Percentiles rank a stretch among this genome's conserved stretches.
Evolutionary conservation across 2,797 vertebrate genomes (phyloP).

Genomic region (Emys orbicularis): DNA sequence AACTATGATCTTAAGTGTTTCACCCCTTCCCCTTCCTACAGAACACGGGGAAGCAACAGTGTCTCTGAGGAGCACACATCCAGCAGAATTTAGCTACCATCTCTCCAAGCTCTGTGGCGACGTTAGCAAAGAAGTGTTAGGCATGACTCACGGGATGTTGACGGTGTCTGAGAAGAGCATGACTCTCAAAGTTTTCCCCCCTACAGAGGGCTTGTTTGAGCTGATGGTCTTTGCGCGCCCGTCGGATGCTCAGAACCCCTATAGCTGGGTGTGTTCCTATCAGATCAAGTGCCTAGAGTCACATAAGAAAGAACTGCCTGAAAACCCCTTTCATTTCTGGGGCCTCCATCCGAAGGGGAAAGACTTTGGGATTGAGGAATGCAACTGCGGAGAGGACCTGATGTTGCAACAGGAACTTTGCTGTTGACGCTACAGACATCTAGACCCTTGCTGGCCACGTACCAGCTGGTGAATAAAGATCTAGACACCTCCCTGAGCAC

Average conservation of each 20-base stretch:
- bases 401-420: slow-evolving; percentile 73
- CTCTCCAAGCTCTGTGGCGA: slow-evolving; percentile 78
- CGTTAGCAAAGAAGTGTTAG: slow-evolving; percentile 31
- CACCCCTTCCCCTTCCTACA: slow-evolving; percentile 48
- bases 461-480: slow-evolving; percentile 81
- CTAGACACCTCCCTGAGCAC: slow-evolving; percentile 76
- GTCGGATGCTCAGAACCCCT: slow-evolving; percentile 57
- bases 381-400: slow-evolving; percentile 73
- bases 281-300: slow-evolving; percentile 80
- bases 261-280: slow-evolving; percentile 87
- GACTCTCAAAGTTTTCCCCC: slow-evolving; percentile 84
- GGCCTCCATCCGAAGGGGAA: slow-evolving; percentile 76
- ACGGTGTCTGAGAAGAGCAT: slow-evolving; percentile 76
- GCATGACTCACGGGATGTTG: slow-evolving; percentile 79
- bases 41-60: slow-evolving; percentile 84
- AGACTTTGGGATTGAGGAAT: slow-evolving; percentile 78
- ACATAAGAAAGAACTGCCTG: slow-evolving; percentile 76
- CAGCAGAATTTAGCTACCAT: slow-evolving; percentile 84
- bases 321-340: slow-evolving; percentile 88
- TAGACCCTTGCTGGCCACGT: slow-evolving; percentile 79
- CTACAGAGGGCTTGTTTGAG: slow-evolving; percentile 79
- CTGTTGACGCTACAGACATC: slow-evolving; percentile 80
- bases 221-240: slow-evolving; percentile 86
- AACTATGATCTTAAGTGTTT: not conserved
- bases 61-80: slow-evolving; percentile 77